Percentiles rank a stretch among this genome's conserved stretches.
Conservation (phyloP, 2,888 invertebrate species). For the Rhopalosiphum nymphaeae region DNA sequence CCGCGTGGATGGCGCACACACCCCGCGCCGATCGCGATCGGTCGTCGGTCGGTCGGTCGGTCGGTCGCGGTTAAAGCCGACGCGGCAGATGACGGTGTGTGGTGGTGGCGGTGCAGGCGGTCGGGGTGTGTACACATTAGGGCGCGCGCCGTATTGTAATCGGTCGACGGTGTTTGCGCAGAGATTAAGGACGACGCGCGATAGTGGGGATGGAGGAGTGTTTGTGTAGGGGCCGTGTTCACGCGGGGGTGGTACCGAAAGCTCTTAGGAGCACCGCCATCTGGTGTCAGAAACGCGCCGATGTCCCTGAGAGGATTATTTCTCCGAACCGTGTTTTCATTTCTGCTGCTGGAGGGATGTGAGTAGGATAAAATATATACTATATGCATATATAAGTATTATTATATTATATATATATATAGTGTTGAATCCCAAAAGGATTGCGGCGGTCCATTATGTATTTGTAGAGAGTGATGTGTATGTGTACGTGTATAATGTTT, state of each 20-base stretch:
- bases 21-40: not conserved
- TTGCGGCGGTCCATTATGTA: constrained; percentile 6
- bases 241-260: constrained; percentile 3
- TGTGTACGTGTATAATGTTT: not conserved
- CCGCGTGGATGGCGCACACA: not conserved
- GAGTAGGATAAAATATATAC: not conserved
- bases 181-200: constrained; percentile 55
- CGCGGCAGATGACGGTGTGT: not conserved
- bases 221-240: constrained; percentile 39
- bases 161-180: constrained; percentile 59
- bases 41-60: not conserved
- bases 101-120: not conserved
- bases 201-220: constrained; percentile 37
- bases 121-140: constrained; percentile 47
- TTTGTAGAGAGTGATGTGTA: not conserved
- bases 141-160: constrained; percentile 48
- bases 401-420: not conserved
- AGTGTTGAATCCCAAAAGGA: constrained; percentile 57
- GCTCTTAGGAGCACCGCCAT: constrained; percentile 62
- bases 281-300: constrained; percentile 50
- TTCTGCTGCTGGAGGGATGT: constrained; percentile 23
- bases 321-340: constrained; percentile 44
- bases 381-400: not conserved
- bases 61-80: constrained; percentile 35
- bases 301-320: constrained; percentile 62